Conservation (phyloP, 2,113 vertebrate genomes). For the Andinoacara biseriatus region DNA sequence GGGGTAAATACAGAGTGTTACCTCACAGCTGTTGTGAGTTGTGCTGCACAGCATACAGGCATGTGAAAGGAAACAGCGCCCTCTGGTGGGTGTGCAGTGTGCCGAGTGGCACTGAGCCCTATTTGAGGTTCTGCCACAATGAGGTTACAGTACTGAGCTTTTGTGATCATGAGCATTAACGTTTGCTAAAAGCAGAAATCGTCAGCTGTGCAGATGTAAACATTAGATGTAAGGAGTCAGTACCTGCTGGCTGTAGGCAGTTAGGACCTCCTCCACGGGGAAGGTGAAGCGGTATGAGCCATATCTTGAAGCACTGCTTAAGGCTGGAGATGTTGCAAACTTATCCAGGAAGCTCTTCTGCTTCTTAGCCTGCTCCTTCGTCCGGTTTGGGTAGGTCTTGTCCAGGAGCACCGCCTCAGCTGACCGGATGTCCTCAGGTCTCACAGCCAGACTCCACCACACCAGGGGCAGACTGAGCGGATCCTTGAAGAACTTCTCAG, state of each 20-base stretch:
- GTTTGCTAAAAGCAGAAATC: no score
- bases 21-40: no score
- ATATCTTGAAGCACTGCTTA: not conserved
- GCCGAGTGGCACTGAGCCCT: no score
- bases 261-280: slow-evolving; percentile 40
- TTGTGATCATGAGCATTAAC: no score
- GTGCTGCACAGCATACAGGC: no score
- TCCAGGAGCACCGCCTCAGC: slow-evolving; percentile 45
- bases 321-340: not conserved
- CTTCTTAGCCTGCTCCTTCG: not conserved
- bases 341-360: slow-evolving; percentile 25
- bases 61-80: no score
- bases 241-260: slow-evolving; percentile 14
- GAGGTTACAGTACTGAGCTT: no score
- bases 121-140: no score
- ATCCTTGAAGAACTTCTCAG: fast-evolving
- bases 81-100: no score
- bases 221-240: not conserved
- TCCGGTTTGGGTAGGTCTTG: not conserved
- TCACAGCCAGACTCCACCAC: slow-evolving; percentile 50
- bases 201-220: not conserved
- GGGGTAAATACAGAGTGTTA: no score
- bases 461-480: fast-evolving
- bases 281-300: slow-evolving; percentile 52
- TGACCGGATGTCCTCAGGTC: not conserved